Evolutionary conservation across 2,888 invertebrate genomes (phyloP), one percentile per base, ranked within the genome.

Genomic region (Dynastes tityus): DNA sequence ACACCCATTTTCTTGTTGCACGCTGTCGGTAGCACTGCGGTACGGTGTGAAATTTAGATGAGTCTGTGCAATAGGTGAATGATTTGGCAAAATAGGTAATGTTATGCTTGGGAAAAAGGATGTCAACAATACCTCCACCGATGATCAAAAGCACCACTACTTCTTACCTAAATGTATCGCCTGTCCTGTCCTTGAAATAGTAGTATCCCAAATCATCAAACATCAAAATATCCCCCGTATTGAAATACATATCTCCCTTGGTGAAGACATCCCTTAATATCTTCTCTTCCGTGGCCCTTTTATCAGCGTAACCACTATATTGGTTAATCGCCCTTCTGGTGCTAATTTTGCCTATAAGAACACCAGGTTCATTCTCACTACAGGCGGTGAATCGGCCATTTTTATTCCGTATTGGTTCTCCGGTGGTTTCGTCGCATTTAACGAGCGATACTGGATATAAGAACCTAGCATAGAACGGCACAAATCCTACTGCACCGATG

Each of bases 191-290:
- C 84, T 94, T 95, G 91, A 98, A 98, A 90, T 93, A 98, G 86
- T 96, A 93, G 89, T 97, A 98, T 58, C 98, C 98, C n/a, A 95
- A 91, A 83, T 97, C 95, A 88, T 99, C 98, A 90, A 94, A 94
- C 55, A 96, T 93, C 81, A 98, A 89, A 84, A 98, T 93, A 90
- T 99, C 98, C 78, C 95, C 95, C 75, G 97, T 95, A 84, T 98
- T 94, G 89, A 99, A 99, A 82, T 94, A 97, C 75, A 92, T 91
- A 89, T 99, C 99, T 53, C 97, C 98, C 81, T 93, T 92, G 79
- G 90, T 89, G 89, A 98, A 95, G 2, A 95, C 95, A 85, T 95
- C 90, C 27, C 88, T 85, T 51, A 94, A 90, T 77, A 95, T 91
- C 87, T 96, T 96, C 88, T 94, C 94, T 80, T 91, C 90, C 0